Evolutionary conservation across 2,797 vertebrate species (phyloP).

Genomic region (Tachyglossus aculeatus): DNA sequence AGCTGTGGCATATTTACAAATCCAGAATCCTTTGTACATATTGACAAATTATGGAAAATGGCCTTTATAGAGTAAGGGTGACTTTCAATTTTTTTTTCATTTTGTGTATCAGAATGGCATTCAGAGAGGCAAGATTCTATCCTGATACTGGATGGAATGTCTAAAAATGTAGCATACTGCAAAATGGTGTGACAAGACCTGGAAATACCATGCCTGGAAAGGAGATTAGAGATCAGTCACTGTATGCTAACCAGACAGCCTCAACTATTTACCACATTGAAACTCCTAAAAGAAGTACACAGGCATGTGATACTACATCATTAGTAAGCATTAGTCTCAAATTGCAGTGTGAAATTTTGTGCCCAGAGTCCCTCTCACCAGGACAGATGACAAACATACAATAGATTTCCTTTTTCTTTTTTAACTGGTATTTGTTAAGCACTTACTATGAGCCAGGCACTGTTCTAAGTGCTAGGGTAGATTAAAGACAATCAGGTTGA

Average conservation of each 20-base stretch:
- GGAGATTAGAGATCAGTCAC: neutral
- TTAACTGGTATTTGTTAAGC: no score
- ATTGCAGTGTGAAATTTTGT: slow-evolving; percentile 25
- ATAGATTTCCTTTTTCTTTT: slow-evolving; percentile 49
- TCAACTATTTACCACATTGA: slow-evolving; percentile 14
- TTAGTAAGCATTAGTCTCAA: slow-evolving; percentile 44
- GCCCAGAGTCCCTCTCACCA: slow-evolving; percentile 22
- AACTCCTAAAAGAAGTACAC: slow-evolving; percentile 26
- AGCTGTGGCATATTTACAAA: slow-evolving; percentile 29
- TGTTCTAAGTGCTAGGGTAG: no score
- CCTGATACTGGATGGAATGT: slow-evolving; percentile 3
- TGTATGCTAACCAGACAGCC: slow-evolving; percentile 12
- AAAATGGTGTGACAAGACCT: slow-evolving; percentile 38
- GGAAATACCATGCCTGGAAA: slow-evolving; percentile 19
- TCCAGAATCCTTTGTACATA: neutral
- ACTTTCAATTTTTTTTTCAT: slow-evolving; percentile 23
- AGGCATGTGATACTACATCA: slow-evolving; percentile 53
- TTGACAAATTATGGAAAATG: neutral
- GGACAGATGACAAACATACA: slow-evolving; percentile 53
- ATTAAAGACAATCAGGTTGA: no score
- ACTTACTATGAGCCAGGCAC: no score
- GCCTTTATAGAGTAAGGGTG: slow-evolving; percentile 25
- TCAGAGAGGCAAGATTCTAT: slow-evolving; percentile 17
- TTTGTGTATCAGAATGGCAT: slow-evolving; percentile 11
- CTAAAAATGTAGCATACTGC: slow-evolving; percentile 25